A percentile compares a stretch with the other conserved stretches of the same genome.
Evolutionary conservation across 2,113 vertebrate species (phyloP).

Genomic region (Sturnira hondurensis): DNA sequence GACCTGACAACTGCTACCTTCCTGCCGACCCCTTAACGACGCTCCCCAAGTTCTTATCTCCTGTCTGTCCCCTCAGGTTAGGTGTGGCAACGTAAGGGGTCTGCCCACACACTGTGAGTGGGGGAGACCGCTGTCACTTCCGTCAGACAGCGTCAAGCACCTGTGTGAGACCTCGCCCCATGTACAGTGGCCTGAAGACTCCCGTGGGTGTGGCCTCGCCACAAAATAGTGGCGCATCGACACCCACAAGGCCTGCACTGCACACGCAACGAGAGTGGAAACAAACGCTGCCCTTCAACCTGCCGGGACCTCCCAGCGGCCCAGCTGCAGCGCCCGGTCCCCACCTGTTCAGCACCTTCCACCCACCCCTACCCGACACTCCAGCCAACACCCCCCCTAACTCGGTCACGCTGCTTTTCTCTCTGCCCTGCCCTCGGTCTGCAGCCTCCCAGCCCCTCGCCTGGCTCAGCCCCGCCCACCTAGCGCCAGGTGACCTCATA

Average conservation of each 20-base stretch:
- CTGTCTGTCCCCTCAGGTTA: neutral
- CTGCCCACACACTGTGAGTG: neutral
- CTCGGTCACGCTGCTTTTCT: too few relatives aligned
- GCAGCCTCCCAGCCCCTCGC: neutral
- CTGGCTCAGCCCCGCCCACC: neutral
- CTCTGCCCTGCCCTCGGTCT: accelerated
- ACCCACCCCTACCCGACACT: too few relatives aligned
- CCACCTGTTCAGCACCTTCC: too few relatives aligned
- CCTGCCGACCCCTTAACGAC: too few relatives aligned
- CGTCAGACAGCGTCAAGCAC: too few relatives aligned
- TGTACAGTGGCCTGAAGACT: neutral
- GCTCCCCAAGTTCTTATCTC: neutral
- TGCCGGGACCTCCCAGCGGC: too few relatives aligned
- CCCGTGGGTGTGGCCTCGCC: accelerated
- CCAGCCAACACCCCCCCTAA: too few relatives aligned
- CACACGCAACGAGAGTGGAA: accelerated
- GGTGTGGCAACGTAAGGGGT: neutral
- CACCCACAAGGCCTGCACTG: neutral
- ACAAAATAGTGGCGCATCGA: accelerated
- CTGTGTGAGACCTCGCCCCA: accelerated
- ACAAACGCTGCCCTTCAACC: neutral
- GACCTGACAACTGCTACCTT: accelerated
- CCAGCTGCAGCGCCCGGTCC: too few relatives aligned
- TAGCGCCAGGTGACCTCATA: neutral
- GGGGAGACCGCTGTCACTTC: neutral